phyloP scores from a whole-genome alignment of 2,888 invertebrate genomes.

The Drosophila affinis region DNA sequence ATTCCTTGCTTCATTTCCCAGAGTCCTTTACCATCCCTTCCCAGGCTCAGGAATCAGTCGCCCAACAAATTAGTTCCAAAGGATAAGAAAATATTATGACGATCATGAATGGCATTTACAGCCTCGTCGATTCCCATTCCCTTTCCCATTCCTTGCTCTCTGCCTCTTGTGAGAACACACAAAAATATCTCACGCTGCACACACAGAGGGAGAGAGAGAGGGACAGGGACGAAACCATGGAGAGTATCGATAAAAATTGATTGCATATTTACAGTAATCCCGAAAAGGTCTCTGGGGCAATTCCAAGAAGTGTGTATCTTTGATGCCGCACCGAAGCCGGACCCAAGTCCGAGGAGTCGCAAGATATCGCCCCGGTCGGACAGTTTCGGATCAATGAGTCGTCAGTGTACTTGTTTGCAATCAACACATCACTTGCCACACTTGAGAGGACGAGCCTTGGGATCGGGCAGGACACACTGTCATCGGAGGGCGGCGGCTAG shows the following conservation, averaged over 20 bases:
- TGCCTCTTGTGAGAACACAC: slow-evolving; percentile 19
- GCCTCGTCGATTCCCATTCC: slow-evolving; percentile 28
- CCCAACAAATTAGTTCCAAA: slow-evolving; percentile 43
- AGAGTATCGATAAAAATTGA: slow-evolving; percentile 72
- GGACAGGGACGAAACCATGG: background rate
- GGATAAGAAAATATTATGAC: slow-evolving; percentile 45
- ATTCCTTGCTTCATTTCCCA: background rate
- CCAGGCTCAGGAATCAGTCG: slow-evolving; percentile 17
- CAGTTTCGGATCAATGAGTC: slow-evolving; percentile 27
- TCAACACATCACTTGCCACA: slow-evolving; percentile 77
- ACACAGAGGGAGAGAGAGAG: background rate
- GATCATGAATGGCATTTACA: slow-evolving; percentile 49
- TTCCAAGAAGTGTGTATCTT: slow-evolving; percentile 45
- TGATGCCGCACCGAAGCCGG: slow-evolving; percentile 27
- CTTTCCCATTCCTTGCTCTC: too few relatives aligned
- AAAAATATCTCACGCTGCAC: slow-evolving; percentile 44
- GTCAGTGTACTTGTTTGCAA: slow-evolving; percentile 61
- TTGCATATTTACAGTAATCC: slow-evolving; percentile 72
- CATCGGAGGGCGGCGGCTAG: slow-evolving; percentile 28
- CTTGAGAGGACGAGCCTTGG: slow-evolving; percentile 38
- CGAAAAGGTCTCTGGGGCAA: slow-evolving; percentile 45
- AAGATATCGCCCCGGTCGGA: background rate
- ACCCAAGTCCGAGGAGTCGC: background rate
- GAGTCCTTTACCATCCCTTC: slow-evolving; percentile 9
- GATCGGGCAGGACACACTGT: slow-evolving; percentile 10